Evolutionary conservation across 2,888 invertebrate genomes (phyloP).

Genomic region (Perdita meconis): DNA sequence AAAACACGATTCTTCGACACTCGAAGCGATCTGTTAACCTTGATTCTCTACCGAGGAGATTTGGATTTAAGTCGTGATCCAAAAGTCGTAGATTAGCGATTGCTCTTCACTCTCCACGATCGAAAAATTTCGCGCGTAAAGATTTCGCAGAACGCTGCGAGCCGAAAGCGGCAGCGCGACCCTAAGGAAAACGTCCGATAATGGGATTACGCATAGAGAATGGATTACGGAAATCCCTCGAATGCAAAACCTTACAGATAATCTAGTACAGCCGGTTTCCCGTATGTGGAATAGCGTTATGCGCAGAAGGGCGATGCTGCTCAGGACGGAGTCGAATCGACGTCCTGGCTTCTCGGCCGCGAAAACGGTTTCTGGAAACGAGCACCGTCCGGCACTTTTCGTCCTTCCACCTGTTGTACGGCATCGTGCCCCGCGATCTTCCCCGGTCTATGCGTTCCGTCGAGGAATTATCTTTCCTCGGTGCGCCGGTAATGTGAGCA

Average conservation of each 20-base stretch:
- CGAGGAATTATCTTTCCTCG: constrained; percentile 40
- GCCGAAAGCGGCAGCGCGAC: constrained; percentile 29
- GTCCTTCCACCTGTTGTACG: constrained; percentile 51
- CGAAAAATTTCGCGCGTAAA: too few relatives aligned
- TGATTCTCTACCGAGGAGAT: constrained; percentile 1
- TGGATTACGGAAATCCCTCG: constrained; percentile 81
- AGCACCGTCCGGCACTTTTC: constrained; percentile 29
- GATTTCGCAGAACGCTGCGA: constrained; percentile 1
- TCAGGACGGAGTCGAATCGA: too few relatives aligned
- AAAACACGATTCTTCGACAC: too few relatives aligned
- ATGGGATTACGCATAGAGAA: constrained; percentile 78
- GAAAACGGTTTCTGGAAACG: constrained; percentile 46
- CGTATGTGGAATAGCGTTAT: constrained; percentile 55
- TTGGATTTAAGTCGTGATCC: too few relatives aligned
- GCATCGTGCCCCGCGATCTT: neutral
- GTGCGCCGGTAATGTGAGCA: constrained; percentile 55
- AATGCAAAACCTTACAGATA: constrained; percentile 76
- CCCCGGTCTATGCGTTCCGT: neutral
- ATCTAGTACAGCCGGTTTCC: constrained; percentile 59
- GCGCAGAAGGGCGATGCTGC: neutral
- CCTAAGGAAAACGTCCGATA: constrained; percentile 76
- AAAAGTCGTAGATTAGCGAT: too few relatives aligned
- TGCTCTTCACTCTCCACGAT: too few relatives aligned
- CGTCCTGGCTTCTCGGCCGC: constrained; percentile 22
- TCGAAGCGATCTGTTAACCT: neutral